These are phyloP conservation scores for Ascidia mentula DNA, from an alignment of 23 tunicate genomes.

Conservation along the genomic window DNA sequence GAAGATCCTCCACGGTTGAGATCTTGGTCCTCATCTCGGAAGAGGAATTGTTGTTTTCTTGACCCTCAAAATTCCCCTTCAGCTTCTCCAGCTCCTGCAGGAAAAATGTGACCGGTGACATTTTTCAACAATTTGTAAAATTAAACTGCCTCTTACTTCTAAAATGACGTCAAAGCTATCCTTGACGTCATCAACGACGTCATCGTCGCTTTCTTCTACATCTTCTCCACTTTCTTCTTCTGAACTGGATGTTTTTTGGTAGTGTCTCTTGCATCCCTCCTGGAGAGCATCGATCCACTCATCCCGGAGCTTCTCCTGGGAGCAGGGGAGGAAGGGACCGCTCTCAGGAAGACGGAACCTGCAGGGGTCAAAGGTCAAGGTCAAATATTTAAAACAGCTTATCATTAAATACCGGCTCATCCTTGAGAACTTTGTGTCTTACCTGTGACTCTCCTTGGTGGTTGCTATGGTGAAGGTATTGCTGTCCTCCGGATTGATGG, in stretches of 20 bases:
- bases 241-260: constrained; percentile 21
- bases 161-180: constrained; percentile 23
- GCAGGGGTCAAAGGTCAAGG: not conserved
- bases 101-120: no score
- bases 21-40: constrained; percentile 3
- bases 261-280: constrained; percentile 47
- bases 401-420: no score
- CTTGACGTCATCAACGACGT: not conserved
- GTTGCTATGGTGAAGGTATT: constrained; percentile 59
- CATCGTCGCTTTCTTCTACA: not conserved
- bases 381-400: no score
- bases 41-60: not conserved
- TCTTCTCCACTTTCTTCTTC: constrained; percentile 5
- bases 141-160: constrained; percentile 1
- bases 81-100: constrained; percentile 25
- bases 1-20: not conserved
- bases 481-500: constrained; percentile 43
- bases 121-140: no score
- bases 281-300: constrained; percentile 77
- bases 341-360: constrained; percentile 58
- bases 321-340: constrained; percentile 8
- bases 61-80: not conserved
- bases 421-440: not conserved
- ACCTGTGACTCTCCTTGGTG: constrained; percentile 65
- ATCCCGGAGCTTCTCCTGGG: constrained; percentile 39